Evolutionary conservation across 2,113 vertebrate species (phyloP).

Genomic region (Glaucomys volans): DNA sequence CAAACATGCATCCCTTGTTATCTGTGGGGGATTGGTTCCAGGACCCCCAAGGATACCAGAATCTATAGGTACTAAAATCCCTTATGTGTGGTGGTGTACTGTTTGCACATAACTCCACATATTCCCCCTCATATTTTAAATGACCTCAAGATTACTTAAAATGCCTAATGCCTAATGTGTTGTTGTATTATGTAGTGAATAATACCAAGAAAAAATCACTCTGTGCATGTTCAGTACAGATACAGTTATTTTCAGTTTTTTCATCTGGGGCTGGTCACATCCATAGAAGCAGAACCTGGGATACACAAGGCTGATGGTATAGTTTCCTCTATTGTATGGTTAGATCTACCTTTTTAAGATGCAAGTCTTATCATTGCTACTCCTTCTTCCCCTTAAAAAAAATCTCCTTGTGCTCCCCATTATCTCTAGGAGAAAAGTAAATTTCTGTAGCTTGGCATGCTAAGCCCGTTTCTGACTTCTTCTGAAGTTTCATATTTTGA

Average conservation of each 20-base stretch:
- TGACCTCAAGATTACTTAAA: not conserved
- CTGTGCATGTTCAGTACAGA: not conserved
- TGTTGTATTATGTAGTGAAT: not conserved
- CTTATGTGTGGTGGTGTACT: not conserved
- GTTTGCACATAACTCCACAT: not conserved
- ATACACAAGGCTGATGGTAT: not conserved
- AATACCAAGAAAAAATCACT: not conserved
- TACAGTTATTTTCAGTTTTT: not conserved
- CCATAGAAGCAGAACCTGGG: not conserved
- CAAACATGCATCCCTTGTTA: not conserved
- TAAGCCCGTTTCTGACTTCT: not conserved
- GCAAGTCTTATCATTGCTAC: not conserved
- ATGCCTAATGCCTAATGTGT: not conserved
- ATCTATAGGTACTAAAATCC: not conserved
- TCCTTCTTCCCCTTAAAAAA: not conserved
- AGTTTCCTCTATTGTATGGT: not conserved
- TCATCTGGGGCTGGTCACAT: not conserved
- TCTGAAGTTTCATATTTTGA: not conserved
- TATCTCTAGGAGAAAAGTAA: slow-evolving; percentile 1
- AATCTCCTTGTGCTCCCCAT: not conserved
- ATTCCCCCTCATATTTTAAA: not conserved
- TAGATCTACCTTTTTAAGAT: not conserved
- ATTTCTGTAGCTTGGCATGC: not conserved
- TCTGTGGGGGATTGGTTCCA: not conserved
- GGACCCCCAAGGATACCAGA: not conserved